These are phyloP conservation scores for Cottus gobio DNA, from an alignment of 2,113 vertebrate genomes.

Conservation along the genomic window DNA sequence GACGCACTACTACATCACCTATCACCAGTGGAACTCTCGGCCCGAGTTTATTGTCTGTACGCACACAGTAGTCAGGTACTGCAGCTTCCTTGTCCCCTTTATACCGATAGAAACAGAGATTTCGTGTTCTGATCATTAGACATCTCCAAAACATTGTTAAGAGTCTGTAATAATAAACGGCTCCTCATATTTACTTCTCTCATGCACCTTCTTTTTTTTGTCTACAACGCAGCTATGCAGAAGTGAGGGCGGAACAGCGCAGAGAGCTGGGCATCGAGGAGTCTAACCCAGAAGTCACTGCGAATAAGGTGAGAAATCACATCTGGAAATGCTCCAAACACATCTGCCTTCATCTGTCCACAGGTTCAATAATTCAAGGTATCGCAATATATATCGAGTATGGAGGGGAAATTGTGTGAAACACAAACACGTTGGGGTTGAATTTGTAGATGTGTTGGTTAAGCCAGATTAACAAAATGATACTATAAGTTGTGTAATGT, in stretches of 20 bases:
- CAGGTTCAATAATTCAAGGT: not conserved
- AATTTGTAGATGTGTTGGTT: not conserved
- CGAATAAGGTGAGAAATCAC: conserved; percentile 88
- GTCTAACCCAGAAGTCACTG: conserved; percentile 88
- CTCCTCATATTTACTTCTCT: not conserved
- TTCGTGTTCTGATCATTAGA: not conserved
- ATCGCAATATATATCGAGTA: not conserved
- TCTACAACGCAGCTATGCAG: conserved; percentile 89
- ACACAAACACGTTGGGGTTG: not conserved
- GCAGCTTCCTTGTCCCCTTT: not conserved
- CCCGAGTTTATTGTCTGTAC: conserved; percentile 99
- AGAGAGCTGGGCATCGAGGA: conserved; percentile 96
- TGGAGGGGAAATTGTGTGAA: not conserved
- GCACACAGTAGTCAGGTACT: conserved; percentile 97
- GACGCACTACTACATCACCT: conserved; percentile 98
- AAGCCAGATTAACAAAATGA: not conserved
- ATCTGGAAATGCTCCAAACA: not conserved
- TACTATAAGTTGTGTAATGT: not conserved
- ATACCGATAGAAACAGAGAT: not conserved
- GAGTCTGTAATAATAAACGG: not conserved
- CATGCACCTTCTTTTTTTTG: not conserved
- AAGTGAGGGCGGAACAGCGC: conserved; percentile 94
- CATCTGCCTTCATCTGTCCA: not conserved
- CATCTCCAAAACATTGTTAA: not conserved
- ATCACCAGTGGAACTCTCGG: conserved; percentile 99